phyloP scores from a whole-genome alignment of 2,113 vertebrate genomes.

The Capreolus pygargus region DNA sequence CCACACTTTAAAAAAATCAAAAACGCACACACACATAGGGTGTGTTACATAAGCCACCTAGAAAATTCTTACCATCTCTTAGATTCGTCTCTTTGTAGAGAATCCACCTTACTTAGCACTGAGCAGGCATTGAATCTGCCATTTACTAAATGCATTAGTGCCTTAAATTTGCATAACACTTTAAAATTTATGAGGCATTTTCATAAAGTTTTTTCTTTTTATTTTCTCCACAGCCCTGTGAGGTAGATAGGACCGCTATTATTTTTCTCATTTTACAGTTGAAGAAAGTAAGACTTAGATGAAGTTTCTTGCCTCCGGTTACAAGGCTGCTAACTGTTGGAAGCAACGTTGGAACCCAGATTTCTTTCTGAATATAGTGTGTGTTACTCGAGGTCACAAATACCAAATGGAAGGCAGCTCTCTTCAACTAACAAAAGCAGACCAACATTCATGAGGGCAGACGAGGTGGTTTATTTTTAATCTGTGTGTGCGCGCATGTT shows the following conservation, averaged over 20 bases:
- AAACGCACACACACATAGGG: background rate
- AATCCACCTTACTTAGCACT: background rate
- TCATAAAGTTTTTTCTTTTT: conserved; percentile 19
- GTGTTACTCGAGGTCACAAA: background rate
- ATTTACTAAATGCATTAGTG: background rate
- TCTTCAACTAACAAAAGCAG: background rate
- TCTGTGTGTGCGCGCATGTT: background rate
- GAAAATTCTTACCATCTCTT: background rate
- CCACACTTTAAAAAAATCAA: background rate
- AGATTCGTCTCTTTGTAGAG: background rate
- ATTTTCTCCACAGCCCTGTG: conserved; percentile 25
- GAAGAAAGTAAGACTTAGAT: conserved; percentile 36
- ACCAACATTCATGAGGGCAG: background rate
- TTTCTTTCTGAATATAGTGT: background rate
- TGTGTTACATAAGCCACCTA: background rate
- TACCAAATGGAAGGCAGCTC: background rate
- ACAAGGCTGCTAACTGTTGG: background rate
- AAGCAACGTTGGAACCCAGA: background rate
- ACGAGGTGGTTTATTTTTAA: background rate
- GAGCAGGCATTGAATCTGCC: background rate
- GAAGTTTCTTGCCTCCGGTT: conserved; percentile 47
- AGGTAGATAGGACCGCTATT: background rate
- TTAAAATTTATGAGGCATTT: conserved; percentile 20
- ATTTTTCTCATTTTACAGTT: conserved; percentile 58
- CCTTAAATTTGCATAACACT: background rate